Percentiles rank a stretch among this genome's conserved stretches.
Conservation (phyloP, 1,140 invertebrate species). For the Meloidogyne exigua region DNA sequence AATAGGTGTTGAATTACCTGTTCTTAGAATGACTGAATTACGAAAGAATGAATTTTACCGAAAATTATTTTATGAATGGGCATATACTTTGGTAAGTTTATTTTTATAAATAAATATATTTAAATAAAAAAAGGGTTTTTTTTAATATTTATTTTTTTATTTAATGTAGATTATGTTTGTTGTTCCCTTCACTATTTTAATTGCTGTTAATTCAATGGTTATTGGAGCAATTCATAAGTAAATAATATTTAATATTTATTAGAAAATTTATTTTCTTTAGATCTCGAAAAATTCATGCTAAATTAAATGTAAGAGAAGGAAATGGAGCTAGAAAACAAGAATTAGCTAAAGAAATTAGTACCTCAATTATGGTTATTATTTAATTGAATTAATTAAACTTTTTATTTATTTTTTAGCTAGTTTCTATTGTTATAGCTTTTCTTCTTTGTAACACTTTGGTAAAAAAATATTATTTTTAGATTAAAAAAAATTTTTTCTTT, state of each 20-base stretch:
- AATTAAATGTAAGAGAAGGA: slow-evolving; percentile 49
- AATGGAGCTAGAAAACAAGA: slow-evolving; percentile 54
- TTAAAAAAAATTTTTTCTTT: slow-evolving; percentile 47
- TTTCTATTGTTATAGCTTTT: slow-evolving; percentile 58
- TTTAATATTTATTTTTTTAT: slow-evolving; percentile 10
- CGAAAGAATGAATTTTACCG: slow-evolving; percentile 44
- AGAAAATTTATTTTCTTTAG: slow-evolving; percentile 26
- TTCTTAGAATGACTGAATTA: slow-evolving; percentile 40
- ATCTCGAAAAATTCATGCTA: slow-evolving; percentile 53
- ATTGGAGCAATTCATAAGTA: slow-evolving; percentile 47
- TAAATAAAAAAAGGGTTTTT: no score
- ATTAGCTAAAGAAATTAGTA: slow-evolving; percentile 56
- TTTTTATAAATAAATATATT: no score
- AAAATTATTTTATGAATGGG: slow-evolving; percentile 52
- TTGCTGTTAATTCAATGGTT: slow-evolving; percentile 47
- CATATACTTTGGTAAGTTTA: slow-evolving; percentile 44
- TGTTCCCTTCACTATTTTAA: slow-evolving; percentile 47
- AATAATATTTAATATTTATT: slow-evolving; percentile 15
- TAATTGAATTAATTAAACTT: background rate
- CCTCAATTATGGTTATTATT: slow-evolving; percentile 48
- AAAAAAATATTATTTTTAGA: slow-evolving; percentile 1
- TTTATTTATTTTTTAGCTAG: slow-evolving; percentile 28
- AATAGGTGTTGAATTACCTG: slow-evolving; percentile 48
- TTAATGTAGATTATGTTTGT: slow-evolving; percentile 46
- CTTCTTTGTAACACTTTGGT: slow-evolving; percentile 55